Base-by-base conservation (phyloP, 2,888 invertebrate genomes). In the Cheilosia scutellata region DNA sequence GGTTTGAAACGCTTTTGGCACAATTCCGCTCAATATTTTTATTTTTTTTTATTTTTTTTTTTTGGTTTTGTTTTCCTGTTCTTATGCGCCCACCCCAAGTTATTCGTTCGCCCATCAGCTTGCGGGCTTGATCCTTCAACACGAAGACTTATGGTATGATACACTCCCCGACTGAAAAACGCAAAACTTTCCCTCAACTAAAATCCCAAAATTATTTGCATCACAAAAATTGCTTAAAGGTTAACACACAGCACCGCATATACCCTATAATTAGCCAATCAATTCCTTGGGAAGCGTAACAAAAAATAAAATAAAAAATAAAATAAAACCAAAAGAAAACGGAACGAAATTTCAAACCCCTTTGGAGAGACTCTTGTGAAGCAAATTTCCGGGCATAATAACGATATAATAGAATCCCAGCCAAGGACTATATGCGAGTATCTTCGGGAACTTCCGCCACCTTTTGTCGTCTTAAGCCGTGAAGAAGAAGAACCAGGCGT, bases 301-400 rank as follows among this genome's bases (percentile, higher is more conserved):
- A 29, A 66, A 58, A 60, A 47, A 44, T 40, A 51, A 70, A 33
- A 55, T 4, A 11, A 3, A 25, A 40, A 27, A 13, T 13, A 33
- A 20, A 20, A 20, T 27, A 47, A 40, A 57, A 55, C 20, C 25
- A 55, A 20, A 62, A 62, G 27, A 60, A 51, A 83, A 62, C 44
- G 40, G 51, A 66, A 74, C 51, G 9, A 60, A 77, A 75, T 65
- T 80, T 65, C 66, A 44, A 72, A 72, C 51, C 60, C 62, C 76
- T 76, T 84, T 60, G 33, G 66, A 82, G 71, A 76, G 58, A 76
- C 80, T 86, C 72, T 51, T 25, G 9, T 71, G 75, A 16, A 86
- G 72, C 84, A 86, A 82, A 86, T 86, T 86, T 86, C 86, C 86
- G 76, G 82, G 44, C 86, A 82, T 86, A 86, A 86, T 82, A 86